Conservation (phyloP, 2,888 invertebrate species). For the Erebia palarica region DNA sequence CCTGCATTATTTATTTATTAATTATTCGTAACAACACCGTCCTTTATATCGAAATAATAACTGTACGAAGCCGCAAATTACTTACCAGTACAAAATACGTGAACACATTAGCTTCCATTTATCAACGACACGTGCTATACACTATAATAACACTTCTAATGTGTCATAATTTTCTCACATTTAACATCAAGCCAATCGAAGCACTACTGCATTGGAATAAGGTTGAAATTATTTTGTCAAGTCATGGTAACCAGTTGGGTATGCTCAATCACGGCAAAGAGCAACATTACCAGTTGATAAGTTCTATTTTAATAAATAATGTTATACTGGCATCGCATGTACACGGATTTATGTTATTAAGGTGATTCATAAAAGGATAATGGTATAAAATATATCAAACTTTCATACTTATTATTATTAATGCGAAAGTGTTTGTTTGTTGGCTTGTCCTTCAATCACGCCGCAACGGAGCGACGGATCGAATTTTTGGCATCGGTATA, state of each 20-base stretch:
- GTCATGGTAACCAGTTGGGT: too few relatives aligned
- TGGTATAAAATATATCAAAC: too few relatives aligned
- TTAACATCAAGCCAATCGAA: neutral
- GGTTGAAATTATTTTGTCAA: neutral
- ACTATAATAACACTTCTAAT: constrained; percentile 34
- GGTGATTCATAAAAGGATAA: neutral
- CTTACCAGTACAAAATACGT: constrained; percentile 22
- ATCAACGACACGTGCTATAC: constrained; percentile 36
- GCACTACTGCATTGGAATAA: neutral
- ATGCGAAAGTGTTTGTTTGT: too few relatives aligned
- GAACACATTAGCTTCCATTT: constrained; percentile 37
- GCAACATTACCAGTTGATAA: neutral
- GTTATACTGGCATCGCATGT: neutral
- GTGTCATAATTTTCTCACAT: constrained; percentile 25
- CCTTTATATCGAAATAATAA: neutral
- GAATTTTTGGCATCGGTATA: too few relatives aligned
- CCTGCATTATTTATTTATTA: neutral
- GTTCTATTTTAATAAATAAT: neutral
- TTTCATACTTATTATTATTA: too few relatives aligned
- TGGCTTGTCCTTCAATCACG: too few relatives aligned
- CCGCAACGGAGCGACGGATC: too few relatives aligned
- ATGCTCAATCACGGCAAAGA: neutral
- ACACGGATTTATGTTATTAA: neutral
- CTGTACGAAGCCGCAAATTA: constrained; percentile 15
- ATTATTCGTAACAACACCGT: neutral